phyloP scores from a whole-genome alignment of 2,797 vertebrate genomes.

The Galago senegalensis region DNA sequence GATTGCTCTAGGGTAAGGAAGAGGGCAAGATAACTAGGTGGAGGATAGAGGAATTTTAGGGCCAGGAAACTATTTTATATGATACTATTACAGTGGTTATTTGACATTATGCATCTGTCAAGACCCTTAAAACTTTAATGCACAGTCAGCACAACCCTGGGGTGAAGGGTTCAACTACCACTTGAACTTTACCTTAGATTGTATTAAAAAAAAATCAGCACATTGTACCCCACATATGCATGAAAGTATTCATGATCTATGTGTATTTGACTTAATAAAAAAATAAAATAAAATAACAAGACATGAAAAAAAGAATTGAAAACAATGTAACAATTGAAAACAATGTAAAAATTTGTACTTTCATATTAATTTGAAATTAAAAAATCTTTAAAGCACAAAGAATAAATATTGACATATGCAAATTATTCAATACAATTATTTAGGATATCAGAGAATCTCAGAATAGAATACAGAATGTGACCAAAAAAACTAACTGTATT shows the following conservation, averaged over 20 bases:
- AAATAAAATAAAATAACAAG: no score
- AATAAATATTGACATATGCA: not conserved
- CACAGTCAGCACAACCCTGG: no score
- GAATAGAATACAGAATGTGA: not conserved
- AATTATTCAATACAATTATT: slow-evolving; percentile 23
- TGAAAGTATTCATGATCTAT: no score
- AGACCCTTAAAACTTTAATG: not conserved
- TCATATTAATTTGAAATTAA: no score
- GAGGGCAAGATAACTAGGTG: not conserved
- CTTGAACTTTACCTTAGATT: no score
- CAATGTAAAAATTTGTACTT: no score
- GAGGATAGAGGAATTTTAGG: not conserved
- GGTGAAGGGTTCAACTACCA: no score
- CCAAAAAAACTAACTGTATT: not conserved
- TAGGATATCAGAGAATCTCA: not conserved
- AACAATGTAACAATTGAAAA: no score
- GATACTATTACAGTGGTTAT: not conserved
- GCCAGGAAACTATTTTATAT: not conserved
- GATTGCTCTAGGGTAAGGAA: not conserved
- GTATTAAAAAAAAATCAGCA: no score
- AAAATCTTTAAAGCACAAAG: not conserved
- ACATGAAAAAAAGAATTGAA: no score
- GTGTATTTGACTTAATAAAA: no score
- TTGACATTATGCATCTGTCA: not conserved
- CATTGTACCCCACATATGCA: no score